Base-by-base conservation (phyloP, 2,113 vertebrate species). In the Catharus fuscescens region DNA sequence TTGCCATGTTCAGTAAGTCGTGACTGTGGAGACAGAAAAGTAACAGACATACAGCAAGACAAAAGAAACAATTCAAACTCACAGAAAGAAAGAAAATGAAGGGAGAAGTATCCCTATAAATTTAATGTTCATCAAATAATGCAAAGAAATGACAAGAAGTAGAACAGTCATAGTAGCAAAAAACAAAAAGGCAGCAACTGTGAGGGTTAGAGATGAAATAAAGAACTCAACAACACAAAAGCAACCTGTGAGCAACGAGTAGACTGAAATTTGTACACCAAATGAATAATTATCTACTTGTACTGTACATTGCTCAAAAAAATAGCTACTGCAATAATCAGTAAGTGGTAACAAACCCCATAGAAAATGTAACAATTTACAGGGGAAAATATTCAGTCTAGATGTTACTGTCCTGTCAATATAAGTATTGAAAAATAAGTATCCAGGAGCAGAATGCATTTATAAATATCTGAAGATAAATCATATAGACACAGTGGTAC, bases 1-100 rank as follows among this genome's bases (percentile, higher is more conserved):
- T 65, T 32, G 2, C 5, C 1, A 1, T 34, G 11, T 47, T 81
- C 2, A 15, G 26, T 18, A 66, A 83, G 32, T 3, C 2, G 0
- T 44, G 6, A 45, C 60, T n/a, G 25, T 13, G 8, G 67, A 74
- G 9, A 44, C 0, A 0, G 9, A 74, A 85, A 44, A 31, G 10
- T 62, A 84, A 26, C 7, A 81, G 18, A 52, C 1, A 25, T 11
- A 24, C 14, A 80, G 38, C 18, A 79, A 71, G 47, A 17, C 11
- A 79, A 84, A 84, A 88, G 23, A 73, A 78, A 3, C 3, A 24
- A 47, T 11, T 53, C n/a, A 69, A 83, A 80, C 1, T 66, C 24
- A 24, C 6, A 40, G 53, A 11, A 86, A 24, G 31, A 78, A 80
- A 77, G 26, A 77, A 74, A 78, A 80, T 0, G 0, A 70, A 32